Percentiles rank a stretch among this genome's conserved stretches.
These are phyloP conservation scores for Labroides dimidiatus DNA, from an alignment of 2,797 vertebrate genomes.

Conservation along the genomic window DNA sequence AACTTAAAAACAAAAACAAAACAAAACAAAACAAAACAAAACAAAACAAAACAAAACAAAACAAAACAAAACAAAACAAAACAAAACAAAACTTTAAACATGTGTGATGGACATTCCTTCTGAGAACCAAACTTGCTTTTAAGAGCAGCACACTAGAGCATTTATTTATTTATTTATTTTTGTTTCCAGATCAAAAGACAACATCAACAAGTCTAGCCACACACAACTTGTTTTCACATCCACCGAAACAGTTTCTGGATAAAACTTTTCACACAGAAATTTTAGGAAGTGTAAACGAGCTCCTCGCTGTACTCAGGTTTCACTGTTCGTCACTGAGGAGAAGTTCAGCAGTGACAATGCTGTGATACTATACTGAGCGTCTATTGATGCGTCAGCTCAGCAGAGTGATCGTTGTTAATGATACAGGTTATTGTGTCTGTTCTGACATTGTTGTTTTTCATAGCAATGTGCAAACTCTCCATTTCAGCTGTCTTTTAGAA, in stretches of 20 bases:
- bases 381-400: slow-evolving; percentile 59
- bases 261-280: slow-evolving; percentile 38
- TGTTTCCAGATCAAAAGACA: slow-evolving; percentile 17
- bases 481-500: slow-evolving; percentile 22
- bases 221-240: slow-evolving; percentile 1
- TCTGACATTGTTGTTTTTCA: slow-evolving; percentile 5
- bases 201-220: background rate
- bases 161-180: too few species aligned
- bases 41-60: too few species aligned
- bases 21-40: too few species aligned
- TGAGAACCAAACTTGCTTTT: too few species aligned
- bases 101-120: too few species aligned
- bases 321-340: slow-evolving; percentile 33
- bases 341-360: slow-evolving; percentile 39
- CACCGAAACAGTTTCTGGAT: slow-evolving; percentile 25
- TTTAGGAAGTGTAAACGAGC: slow-evolving; percentile 28
- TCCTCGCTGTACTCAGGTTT: slow-evolving; percentile 46
- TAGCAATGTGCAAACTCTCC: slow-evolving; percentile 13
- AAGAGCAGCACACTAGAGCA: too few species aligned
- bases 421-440: slow-evolving; percentile 10
- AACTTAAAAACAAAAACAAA: too few species aligned
- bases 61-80: too few species aligned
- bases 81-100: too few species aligned
- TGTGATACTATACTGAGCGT: slow-evolving; percentile 45
- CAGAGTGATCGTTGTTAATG: slow-evolving; percentile 45